Evolutionary conservation across 1,140 invertebrate genomes (phyloP), one percentile per base, ranked within the genome.

Genomic region (Heliconius melpomene): DNA sequence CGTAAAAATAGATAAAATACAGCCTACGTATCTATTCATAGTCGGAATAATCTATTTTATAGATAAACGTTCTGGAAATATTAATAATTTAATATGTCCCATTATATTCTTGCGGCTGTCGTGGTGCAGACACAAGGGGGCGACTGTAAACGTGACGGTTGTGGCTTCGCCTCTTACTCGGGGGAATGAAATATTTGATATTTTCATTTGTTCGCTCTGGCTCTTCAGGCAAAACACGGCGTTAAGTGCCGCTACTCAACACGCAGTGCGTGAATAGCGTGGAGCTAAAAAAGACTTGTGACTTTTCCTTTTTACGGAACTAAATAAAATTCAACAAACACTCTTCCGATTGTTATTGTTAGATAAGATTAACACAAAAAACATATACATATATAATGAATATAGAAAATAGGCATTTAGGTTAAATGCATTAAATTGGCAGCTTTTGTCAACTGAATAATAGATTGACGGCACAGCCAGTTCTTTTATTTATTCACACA

Each of bases 401-500:
- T 6, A 3, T 16, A 46, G 3, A 3, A 26, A 66, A 11, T 11
- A 66, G 60, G 23, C 60, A 29, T 66, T 66, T 66, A 66, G 60
- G 60, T 66, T 66, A 66, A 66, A 11, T 66, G 60, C 60, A 66
- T 66, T 66, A 66, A 66, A 66, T 66, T 66, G 60, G 60, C 60
- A 66, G 23, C 60, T 18, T 74, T 50, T 66, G 36, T 75, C 74
- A 38, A 66, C 74, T 75, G 74, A 54, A 66, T 38, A 66, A 66
- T 66, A 29, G 60, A 66, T 38, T 75, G 52, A 60, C 50, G 40
- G 66, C 57, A 70, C 20, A 70, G 75, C 46, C 60, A 77, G 66
- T 54, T 76, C 75, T 77, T 77, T 77, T 77, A 77, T 77, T 77
- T 77, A 77, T 77, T 77, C 60, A 77, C 75, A 54, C 75, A 23